These are phyloP conservation scores for Porites lutea DNA, from an alignment of 64 coral and sea anemone genomes.

Conservation along the genomic window DNA sequence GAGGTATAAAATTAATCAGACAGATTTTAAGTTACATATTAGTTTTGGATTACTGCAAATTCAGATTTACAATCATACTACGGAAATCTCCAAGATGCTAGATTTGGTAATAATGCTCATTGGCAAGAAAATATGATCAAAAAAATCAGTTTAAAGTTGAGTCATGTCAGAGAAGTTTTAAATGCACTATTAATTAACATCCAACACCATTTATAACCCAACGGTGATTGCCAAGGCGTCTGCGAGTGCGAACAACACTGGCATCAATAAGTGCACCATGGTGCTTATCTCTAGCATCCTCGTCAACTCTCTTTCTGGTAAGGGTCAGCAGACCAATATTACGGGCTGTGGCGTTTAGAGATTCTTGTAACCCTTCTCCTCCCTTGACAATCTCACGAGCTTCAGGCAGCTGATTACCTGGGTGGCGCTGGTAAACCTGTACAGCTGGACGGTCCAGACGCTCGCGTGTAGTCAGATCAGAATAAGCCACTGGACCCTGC, in stretches of 20 bases:
- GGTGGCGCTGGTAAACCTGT: slow-evolving; percentile 84
- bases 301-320: slow-evolving; percentile 87
- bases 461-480: slow-evolving; percentile 95
- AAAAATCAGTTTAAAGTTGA: too few species aligned
- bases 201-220: slow-evolving; percentile 89
- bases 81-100: too few species aligned
- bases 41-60: too few species aligned
- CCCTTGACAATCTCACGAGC: slow-evolving; percentile 87
- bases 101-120: too few species aligned
- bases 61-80: too few species aligned
- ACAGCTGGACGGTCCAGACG: slow-evolving; percentile 93
- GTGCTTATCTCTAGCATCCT: slow-evolving; percentile 93
- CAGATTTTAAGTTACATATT: too few species aligned
- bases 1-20: too few species aligned
- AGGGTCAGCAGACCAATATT: slow-evolving; percentile 93
- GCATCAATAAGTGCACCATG: slow-evolving; percentile 86
- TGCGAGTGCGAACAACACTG: slow-evolving; percentile 77
- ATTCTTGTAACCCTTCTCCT: slow-evolving; percentile 85
- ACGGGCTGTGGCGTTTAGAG: slow-evolving; percentile 91
- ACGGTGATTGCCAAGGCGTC: slow-evolving; percentile 87
- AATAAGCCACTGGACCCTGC: slow-evolving; percentile 99
- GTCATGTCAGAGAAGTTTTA: too few species aligned
- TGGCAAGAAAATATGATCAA: too few species aligned
- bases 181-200: slow-evolving; percentile 19
- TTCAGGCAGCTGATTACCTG: slow-evolving; percentile 97